Conservation (phyloP, 2,888 invertebrate species). For the Eilema caniola region DNA sequence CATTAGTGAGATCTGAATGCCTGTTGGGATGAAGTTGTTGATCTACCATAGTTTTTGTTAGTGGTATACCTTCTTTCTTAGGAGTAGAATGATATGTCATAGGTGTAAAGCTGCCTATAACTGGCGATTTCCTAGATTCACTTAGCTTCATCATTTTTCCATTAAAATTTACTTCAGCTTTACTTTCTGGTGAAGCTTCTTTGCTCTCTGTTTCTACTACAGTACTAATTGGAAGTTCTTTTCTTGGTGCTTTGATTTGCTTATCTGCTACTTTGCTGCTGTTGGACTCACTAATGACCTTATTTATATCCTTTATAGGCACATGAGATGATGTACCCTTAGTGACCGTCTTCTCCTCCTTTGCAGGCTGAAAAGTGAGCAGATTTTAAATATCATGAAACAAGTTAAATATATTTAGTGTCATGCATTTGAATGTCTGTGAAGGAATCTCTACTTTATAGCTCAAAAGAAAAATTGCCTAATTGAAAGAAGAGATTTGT, state of each 20-base stretch:
- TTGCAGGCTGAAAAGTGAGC: slow-evolving; percentile 70
- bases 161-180: slow-evolving; percentile 72
- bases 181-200: slow-evolving; percentile 59
- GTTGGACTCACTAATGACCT: slow-evolving; percentile 63
- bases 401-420: neutral
- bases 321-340: slow-evolving; percentile 66
- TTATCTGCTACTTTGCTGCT: slow-evolving; percentile 65
- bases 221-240: slow-evolving; percentile 52
- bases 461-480: too few species aligned
- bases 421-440: neutral
- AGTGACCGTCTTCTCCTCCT: slow-evolving; percentile 59
- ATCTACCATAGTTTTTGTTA: slow-evolving; percentile 82
- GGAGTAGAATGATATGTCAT: slow-evolving; percentile 83
- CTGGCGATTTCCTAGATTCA: slow-evolving; percentile 78
- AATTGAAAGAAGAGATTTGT: neutral
- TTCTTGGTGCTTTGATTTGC: slow-evolving; percentile 55
- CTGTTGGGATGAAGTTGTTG: slow-evolving; percentile 78
- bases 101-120: slow-evolving; percentile 75
- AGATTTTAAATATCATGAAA: neutral
- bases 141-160: slow-evolving; percentile 77
- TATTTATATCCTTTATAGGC: slow-evolving; percentile 70
- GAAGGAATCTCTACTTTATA: neutral
- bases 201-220: slow-evolving; percentile 61
- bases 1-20: slow-evolving; percentile 73
- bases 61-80: slow-evolving; percentile 79